Base-by-base conservation (phyloP, 2,888 invertebrate species). In the Caenorhabditis auriculariae region DNA sequence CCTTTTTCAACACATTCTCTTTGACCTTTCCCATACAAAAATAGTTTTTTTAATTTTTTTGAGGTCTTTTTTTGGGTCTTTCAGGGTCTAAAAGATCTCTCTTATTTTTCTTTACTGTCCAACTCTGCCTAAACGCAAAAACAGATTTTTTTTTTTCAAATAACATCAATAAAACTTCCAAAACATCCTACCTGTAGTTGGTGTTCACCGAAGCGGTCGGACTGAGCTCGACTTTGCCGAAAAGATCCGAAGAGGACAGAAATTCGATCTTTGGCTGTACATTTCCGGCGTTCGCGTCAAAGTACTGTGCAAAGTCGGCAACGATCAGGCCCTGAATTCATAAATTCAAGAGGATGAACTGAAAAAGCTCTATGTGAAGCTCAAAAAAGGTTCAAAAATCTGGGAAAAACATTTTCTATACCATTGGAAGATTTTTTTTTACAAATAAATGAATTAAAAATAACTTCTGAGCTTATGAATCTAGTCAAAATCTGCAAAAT, bases 221-320 rank as follows among this genome's bases (percentile, higher is more conserved):
- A 5, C 9, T 7, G 21, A 47, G 35, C 29, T 55, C 37, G 17
- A 42, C 15, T 17, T 44, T 38, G 9, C 51, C 42, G 26, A 47
- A 38, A 3, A 60, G 9, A n/a, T 43, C 21, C 2, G 19, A 27
- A 15, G 50, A 4, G 2, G 54, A 5, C 28, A 60, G 21, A 46
- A 60, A 60, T 32, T 60, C 60, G 32, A 60, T 60, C 47, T 54
- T 51, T 29, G 46, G 54, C 27, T 54, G 50, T n/a, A 60, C 17
- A n/a, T 49, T 45, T 3, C 54, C 29, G 12, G 52, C 50, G 46
- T 49, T 58, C 38, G 59, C 50, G n/a, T 61, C 58, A 53, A 59
- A 66, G 42, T 59, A 61, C 32, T 66, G 66, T 3, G 66, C 66
- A 23, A 59, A 66, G 28, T 66, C 61, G 12, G 50, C 66, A 7